Evolutionary conservation across 2,113 vertebrate species (phyloP).

Genomic region (Nibea coibor): DNA sequence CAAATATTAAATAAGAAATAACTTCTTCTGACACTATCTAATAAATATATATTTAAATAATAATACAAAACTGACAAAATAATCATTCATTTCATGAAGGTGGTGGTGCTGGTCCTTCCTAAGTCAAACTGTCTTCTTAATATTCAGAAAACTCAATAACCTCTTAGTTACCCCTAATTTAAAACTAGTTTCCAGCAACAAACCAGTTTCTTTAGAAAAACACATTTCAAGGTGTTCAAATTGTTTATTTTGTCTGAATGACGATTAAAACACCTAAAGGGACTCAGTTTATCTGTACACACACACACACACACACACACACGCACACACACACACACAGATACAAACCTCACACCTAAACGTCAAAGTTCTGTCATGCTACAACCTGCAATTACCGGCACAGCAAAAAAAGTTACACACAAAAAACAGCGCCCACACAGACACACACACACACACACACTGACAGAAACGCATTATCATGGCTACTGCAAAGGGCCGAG

Average conservation of each 20-base stretch:
- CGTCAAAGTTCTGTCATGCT: neutral
- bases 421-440: neutral
- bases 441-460: slow-evolving; percentile 38
- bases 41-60: too few species aligned
- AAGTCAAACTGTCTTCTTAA: too few species aligned
- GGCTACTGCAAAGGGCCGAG: slow-evolving; percentile 58
- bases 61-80: too few species aligned
- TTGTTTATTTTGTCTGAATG: neutral
- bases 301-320: neutral
- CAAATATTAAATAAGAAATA: too few species aligned
- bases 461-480: slow-evolving; percentile 66
- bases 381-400: slow-evolving; percentile 4
- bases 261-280: neutral
- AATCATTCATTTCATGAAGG: neutral
- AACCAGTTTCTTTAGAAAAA: neutral
- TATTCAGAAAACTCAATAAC: too few species aligned
- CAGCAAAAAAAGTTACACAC: neutral
- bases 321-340: neutral
- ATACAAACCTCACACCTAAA: neutral
- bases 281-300: neutral
- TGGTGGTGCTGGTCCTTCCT: neutral
- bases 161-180: too few species aligned
- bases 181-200: neutral
- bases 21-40: too few species aligned
- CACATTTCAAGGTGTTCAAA: neutral